Conservation (phyloP, 2,888 invertebrate genomes). For the Stenolophus ochropezus region DNA sequence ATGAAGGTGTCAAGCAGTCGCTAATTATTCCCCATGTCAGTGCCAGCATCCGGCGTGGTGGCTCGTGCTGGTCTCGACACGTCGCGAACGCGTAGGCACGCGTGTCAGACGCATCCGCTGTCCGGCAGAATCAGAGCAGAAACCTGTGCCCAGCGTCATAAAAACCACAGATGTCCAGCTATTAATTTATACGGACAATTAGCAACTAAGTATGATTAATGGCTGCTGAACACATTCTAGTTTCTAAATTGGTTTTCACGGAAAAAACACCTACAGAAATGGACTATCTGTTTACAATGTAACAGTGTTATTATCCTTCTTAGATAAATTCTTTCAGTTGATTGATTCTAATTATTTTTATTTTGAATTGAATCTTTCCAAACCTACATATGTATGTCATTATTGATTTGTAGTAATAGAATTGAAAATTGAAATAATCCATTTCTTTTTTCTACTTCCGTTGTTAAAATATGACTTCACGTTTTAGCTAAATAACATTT, state of each 20-base stretch:
- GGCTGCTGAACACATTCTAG: background rate
- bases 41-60: background rate
- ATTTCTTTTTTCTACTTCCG: no score
- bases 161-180: slow-evolving; percentile 2
- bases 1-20: background rate
- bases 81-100: slow-evolving; percentile 16
- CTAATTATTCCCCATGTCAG: slow-evolving; percentile 37
- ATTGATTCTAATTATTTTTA: no score
- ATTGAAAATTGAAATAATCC: no score
- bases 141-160: background rate
- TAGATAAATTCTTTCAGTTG: no score
- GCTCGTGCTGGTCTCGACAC: background rate
- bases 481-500: no score
- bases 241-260: background rate
- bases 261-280: background rate
- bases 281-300: background rate
- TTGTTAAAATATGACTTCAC: no score
- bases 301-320: no score
- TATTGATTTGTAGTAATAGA: no score
- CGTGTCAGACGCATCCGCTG: slow-evolving; percentile 27
- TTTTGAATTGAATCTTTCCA: no score
- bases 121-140: slow-evolving; percentile 33
- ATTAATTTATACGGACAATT: slow-evolving; percentile 31
- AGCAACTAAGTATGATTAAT: slow-evolving; percentile 7
- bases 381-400: no score